Evolutionary conservation across 2,888 invertebrate genomes (phyloP).

Genomic region (Boloria euphrosyne): DNA sequence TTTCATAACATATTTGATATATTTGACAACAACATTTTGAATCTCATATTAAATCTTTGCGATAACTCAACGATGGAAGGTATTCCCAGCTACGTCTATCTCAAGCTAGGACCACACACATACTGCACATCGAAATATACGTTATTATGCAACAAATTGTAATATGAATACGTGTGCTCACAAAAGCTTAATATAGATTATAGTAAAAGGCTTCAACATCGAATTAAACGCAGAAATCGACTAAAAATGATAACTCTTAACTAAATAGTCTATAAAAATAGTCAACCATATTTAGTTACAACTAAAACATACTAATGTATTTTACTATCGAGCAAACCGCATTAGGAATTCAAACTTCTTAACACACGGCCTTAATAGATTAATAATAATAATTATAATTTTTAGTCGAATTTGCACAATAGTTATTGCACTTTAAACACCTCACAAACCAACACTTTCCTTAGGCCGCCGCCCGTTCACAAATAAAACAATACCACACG

Average conservation of each 20-base stretch:
- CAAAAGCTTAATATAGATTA: slow-evolving; percentile 59
- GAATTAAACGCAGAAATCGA: slow-evolving; percentile 56
- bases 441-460: slow-evolving; percentile 34
- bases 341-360: background rate
- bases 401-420: slow-evolving; percentile 22
- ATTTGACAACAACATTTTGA: background rate
- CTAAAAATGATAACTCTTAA: slow-evolving; percentile 29
- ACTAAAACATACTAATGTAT: slow-evolving; percentile 6
- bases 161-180: slow-evolving; percentile 44
- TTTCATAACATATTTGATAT: background rate
- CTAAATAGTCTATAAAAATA: slow-evolving; percentile 2
- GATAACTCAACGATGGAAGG: background rate
- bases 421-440: slow-evolving; percentile 70
- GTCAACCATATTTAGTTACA: slow-evolving; percentile 13
- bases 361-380: background rate
- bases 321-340: slow-evolving; percentile 1
- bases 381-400: slow-evolving; percentile 14
- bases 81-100: slow-evolving; percentile 49
- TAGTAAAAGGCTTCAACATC: slow-evolving; percentile 65
- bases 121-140: slow-evolving; percentile 49
- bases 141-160: slow-evolving; percentile 78
- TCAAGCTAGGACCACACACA: slow-evolving; percentile 68
- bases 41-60: background rate
- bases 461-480: slow-evolving; percentile 33
- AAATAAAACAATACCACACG: slow-evolving; percentile 45